Evolutionary conservation across 2,113 vertebrate genomes (phyloP).

Genomic region (Cisticola juncidis): DNA sequence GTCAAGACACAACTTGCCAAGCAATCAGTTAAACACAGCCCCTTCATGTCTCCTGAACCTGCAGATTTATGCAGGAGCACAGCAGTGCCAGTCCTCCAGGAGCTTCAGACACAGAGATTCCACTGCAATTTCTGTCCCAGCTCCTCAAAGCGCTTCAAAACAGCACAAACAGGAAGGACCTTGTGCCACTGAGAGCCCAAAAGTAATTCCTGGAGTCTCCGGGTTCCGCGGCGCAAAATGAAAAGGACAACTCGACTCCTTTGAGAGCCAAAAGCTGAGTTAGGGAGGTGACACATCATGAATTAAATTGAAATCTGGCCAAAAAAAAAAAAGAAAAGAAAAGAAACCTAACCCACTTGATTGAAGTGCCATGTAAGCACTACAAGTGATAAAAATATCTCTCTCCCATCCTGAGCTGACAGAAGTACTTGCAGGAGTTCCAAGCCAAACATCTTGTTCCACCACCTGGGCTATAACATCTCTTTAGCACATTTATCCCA

Average conservation of each 20-base stretch:
- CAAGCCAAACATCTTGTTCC: not conserved
- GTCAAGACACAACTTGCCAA: not conserved
- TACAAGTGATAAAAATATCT: not conserved
- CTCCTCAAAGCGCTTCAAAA: not conserved
- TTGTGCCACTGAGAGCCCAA: not conserved
- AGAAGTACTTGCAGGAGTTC: not conserved
- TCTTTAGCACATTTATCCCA: not conserved
- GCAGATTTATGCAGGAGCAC: not conserved
- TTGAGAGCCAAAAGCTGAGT: not conserved
- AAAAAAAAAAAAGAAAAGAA: not conserved
- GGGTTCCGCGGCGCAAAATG: accelerated
- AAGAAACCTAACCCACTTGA: not conserved
- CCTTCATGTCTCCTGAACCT: accelerated
- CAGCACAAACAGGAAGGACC: accelerated
- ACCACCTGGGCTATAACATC: not conserved
- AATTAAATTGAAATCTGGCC: not conserved
- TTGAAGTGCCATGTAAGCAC: not conserved
- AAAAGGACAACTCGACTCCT: not conserved
- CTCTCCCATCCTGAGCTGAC: not conserved
- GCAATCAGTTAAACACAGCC: not conserved
- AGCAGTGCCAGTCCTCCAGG: not conserved
- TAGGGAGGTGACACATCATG: not conserved
- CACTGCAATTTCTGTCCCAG: not conserved
- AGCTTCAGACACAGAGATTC: not conserved
- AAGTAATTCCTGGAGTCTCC: not conserved